Percentiles rank a stretch among this genome's conserved stretches.
Conservation (phyloP, 2,113 vertebrate genomes). For the Salvator merianae region DNA sequence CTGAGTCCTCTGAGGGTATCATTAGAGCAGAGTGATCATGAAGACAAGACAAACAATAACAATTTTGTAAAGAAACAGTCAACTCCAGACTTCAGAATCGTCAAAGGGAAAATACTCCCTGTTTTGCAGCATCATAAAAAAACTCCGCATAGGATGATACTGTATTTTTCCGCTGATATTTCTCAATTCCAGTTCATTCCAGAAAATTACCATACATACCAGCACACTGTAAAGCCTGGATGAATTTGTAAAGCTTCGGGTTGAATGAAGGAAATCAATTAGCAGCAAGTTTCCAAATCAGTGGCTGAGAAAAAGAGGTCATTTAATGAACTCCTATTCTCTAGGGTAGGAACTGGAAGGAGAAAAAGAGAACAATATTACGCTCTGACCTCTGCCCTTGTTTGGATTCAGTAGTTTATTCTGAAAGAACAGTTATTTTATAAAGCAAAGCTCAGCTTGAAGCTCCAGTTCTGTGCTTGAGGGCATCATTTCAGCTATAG, state of each 20-base stretch:
- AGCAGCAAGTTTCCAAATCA: conserved; percentile 63
- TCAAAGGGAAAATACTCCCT: not conserved
- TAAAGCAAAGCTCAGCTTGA: not conserved
- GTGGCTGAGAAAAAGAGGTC: conserved; percentile 60
- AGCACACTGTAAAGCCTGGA: conserved; percentile 6
- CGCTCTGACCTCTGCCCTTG: conserved; percentile 42
- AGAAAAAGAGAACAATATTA: conserved; percentile 26
- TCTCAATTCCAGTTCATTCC: not conserved
- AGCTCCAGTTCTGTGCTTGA: not conserved
- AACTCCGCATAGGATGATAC: too few relatives aligned
- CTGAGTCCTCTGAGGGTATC: too few relatives aligned
- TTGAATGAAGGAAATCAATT: conserved; percentile 59
- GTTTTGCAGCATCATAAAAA: too few relatives aligned
- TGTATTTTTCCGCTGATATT: too few relatives aligned
- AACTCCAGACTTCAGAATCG: not conserved
- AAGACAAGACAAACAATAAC: not conserved
- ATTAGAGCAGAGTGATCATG: not conserved
- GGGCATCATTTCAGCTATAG: conserved; percentile 8
- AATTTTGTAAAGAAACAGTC: too few relatives aligned
- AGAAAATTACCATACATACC: not conserved
- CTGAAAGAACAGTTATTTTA: conserved; percentile 25
- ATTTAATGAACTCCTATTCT: conserved; percentile 58
- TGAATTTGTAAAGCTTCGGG: conserved; percentile 41
- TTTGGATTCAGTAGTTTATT: conserved; percentile 24
- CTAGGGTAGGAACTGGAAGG: conserved; percentile 46